Conservation (phyloP, 2,113 vertebrate genomes). For the Alectura lathami region DNA sequence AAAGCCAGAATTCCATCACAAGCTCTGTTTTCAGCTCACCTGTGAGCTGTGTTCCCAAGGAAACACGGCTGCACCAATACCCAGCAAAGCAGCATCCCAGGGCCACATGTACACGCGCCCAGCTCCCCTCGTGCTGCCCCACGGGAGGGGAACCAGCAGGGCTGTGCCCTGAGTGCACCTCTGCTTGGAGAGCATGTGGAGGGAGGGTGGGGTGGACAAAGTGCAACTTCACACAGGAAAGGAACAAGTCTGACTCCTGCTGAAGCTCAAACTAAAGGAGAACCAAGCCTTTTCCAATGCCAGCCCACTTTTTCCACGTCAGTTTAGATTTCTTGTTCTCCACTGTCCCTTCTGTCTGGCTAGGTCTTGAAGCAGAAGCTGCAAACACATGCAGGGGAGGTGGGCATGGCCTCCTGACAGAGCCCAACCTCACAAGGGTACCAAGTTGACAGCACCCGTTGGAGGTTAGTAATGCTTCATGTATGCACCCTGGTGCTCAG, state of each 20-base stretch:
- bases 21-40: not conserved
- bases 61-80: not conserved
- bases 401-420: not conserved
- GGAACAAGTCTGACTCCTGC: not conserved
- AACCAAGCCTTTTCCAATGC: not conserved
- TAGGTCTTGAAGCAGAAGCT: not conserved
- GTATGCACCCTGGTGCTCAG: not conserved
- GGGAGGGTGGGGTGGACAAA: accelerated
- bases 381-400: not conserved
- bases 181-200: not conserved
- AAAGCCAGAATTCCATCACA: constrained; percentile 1
- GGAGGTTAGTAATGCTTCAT: not conserved
- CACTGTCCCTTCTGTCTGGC: not conserved
- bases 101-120: not conserved
- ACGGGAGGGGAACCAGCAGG: not conserved
- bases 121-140: not conserved
- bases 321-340: not conserved
- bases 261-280: not conserved
- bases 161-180: not conserved
- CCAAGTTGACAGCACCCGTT: accelerated
- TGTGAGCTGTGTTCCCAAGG: not conserved
- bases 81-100: not conserved
- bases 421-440: not conserved
- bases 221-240: accelerated
- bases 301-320: not conserved